These are phyloP conservation scores for Alauda arvensis DNA, from an alignment of 2,797 vertebrate species.

Conservation along the genomic window DNA sequence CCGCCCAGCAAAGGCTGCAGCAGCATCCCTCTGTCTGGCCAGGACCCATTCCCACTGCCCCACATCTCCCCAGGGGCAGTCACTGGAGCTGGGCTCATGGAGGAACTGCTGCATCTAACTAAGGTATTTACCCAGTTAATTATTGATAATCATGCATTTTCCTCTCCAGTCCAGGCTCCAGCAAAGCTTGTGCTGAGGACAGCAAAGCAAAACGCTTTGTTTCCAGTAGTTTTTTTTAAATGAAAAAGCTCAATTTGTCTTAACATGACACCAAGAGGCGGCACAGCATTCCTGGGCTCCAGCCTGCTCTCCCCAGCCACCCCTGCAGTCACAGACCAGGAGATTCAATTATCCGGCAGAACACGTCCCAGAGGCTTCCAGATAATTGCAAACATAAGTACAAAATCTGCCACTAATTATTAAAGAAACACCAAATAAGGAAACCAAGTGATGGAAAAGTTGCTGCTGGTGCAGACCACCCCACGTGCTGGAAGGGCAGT, in stretches of 20 bases:
- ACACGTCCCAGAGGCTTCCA: conserved; percentile 31
- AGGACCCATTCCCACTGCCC: background rate
- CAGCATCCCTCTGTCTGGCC: accelerated
- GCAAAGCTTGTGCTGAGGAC: background rate
- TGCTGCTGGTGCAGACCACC: background rate
- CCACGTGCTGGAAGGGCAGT: accelerated
- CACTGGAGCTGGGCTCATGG: accelerated
- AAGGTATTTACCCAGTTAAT: background rate
- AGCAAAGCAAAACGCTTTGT: background rate
- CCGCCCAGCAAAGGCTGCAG: background rate
- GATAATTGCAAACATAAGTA: conserved; percentile 52
- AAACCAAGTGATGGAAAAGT: background rate
- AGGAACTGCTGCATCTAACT: background rate
- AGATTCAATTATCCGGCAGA: conserved; percentile 40
- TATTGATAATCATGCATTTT: background rate
- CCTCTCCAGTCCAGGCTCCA: background rate
- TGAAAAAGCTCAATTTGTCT: background rate
- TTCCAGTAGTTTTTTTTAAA: background rate
- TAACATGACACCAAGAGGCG: background rate
- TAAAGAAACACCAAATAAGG: conserved; percentile 37
- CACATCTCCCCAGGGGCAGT: accelerated
- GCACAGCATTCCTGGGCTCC: background rate
- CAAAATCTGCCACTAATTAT: conserved; percentile 42
- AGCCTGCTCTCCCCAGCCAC: background rate
- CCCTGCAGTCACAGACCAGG: background rate